These are phyloP conservation scores for Abscondita cerata DNA, from an alignment of 2,888 invertebrate genomes.

Conservation along the genomic window DNA sequence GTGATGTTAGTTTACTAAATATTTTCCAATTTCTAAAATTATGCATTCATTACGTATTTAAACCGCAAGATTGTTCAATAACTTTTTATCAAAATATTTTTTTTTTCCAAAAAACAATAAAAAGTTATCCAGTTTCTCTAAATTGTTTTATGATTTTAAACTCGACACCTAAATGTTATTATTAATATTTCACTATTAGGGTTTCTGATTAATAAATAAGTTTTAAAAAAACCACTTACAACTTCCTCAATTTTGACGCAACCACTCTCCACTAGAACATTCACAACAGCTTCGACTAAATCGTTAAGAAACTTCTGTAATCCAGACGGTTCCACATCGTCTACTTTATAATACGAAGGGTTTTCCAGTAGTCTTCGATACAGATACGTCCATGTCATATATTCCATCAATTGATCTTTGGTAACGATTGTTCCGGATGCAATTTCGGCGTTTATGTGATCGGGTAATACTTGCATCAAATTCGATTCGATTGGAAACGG, in stretches of 20 bases:
- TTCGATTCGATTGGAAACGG: constrained; percentile 99
- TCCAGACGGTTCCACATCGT: constrained; percentile 70
- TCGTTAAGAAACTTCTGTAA: constrained; percentile 80
- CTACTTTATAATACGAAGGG: constrained; percentile 88
- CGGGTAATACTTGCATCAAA: constrained; percentile 86
- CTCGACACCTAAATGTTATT: too few species aligned
- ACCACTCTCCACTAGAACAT: constrained; percentile 74
- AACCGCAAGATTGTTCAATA: too few species aligned
- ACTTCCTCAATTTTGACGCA: constrained; percentile 71
- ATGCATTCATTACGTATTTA: too few species aligned
- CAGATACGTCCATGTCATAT: constrained; percentile 98
- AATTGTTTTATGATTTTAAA: too few species aligned
- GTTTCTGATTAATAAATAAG: too few species aligned
- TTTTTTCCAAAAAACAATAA: too few species aligned
- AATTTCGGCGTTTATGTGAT: constrained; percentile 97
- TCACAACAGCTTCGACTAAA: constrained; percentile 80
- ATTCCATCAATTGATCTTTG: constrained; percentile 93
- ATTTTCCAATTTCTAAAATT: too few species aligned
- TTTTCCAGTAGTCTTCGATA: constrained; percentile 91
- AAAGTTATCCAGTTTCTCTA: too few species aligned
- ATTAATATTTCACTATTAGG: too few species aligned
- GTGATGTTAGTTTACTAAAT: too few species aligned
- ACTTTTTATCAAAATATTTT: too few species aligned
- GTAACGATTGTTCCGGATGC: constrained; percentile 94
- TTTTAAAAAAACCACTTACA: too few species aligned